Evolutionary conservation across 2,888 invertebrate species (phyloP), one percentile per base, ranked within the genome.

Genomic region (Melanostoma mellinum): DNA sequence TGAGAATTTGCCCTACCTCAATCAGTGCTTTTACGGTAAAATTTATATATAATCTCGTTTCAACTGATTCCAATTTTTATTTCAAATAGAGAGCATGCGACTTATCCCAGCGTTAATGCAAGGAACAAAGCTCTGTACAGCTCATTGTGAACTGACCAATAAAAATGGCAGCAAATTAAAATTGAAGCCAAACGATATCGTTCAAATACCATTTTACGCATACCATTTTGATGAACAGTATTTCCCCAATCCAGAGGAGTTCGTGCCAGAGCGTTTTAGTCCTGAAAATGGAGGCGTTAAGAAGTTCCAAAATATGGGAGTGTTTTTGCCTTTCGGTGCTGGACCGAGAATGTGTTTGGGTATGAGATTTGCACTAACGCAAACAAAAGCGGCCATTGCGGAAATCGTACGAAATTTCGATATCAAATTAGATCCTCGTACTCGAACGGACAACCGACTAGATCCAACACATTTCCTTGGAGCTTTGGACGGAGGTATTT

Each of bases 181-280:
- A 53, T 32, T 87, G 10, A 50, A 82, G 6, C 71, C 69, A n/a
- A 87, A 85, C 35, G 86, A 86, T 52, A 76, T 86, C 20, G 76
- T 86, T n/a, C 40, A 85, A 44, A 86, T 88, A 38, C 87, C 88
- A 2, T 10, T 85, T 3, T 81, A 86, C 40, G 86, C 86, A 4
- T 73, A 56, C 20, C 93, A 93, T 69, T 89, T 88, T 40, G 92
- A 93, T 87, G 90, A 92, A 1, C 87, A 91, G 6, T 90, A 91
- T 86, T 93, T 89, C 86, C 91, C 92, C 0, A 88, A 93, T 10
- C 93, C 93, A 0, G 89, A 92, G 1, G 90, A 88, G 85, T 93
- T 93, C 86, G 91, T 93, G 85, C 93, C 93, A 0, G 92, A 92
- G 78, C 88, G 93, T 56, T 93, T 93, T 85, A 87, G 86, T 20